Conservation (phyloP, 1,140 invertebrate genomes). For the Hirudo medicinalis region DNA sequence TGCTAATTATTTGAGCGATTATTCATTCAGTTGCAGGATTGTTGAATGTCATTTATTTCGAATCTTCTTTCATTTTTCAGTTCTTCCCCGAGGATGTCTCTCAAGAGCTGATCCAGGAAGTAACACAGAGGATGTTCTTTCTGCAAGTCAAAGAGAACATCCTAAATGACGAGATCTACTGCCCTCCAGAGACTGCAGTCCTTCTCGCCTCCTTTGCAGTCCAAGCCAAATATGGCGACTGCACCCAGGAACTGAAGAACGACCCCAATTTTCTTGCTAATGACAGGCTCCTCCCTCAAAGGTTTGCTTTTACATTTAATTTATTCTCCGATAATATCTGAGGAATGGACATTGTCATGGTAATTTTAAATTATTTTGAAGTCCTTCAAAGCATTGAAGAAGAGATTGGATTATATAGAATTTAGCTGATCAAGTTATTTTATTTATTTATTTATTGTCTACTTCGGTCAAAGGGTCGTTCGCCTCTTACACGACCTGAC, state of each 20-base stretch:
- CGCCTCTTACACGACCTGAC: no score
- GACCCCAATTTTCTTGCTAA: slow-evolving; percentile 71
- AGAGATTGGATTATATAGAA: no score
- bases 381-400: no score
- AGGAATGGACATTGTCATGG: no score
- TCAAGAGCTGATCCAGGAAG: slow-evolving; percentile 97
- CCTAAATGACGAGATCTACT: slow-evolving; percentile 90
- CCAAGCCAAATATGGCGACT: slow-evolving; percentile 91
- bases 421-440: no score
- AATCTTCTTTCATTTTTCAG: slow-evolving; percentile 26
- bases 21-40: no score
- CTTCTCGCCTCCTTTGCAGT: slow-evolving; percentile 93
- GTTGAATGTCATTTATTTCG: no score
- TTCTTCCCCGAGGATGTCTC: slow-evolving; percentile 99
- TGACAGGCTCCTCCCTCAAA: slow-evolving; percentile 80
- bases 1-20: no score
- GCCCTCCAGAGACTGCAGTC: slow-evolving; percentile 92
- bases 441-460: no score
- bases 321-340: no score
- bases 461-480: no score
- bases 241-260: slow-evolving; percentile 70
- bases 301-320: slow-evolving; percentile 39
- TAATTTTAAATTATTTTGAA: no score
- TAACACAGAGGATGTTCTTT: slow-evolving; percentile 88
- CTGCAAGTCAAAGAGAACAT: slow-evolving; percentile 96